These are phyloP conservation scores for Drosophila aff. DNA, from an alignment of 1,140 invertebrate genomes.

Conservation along the genomic window DNA sequence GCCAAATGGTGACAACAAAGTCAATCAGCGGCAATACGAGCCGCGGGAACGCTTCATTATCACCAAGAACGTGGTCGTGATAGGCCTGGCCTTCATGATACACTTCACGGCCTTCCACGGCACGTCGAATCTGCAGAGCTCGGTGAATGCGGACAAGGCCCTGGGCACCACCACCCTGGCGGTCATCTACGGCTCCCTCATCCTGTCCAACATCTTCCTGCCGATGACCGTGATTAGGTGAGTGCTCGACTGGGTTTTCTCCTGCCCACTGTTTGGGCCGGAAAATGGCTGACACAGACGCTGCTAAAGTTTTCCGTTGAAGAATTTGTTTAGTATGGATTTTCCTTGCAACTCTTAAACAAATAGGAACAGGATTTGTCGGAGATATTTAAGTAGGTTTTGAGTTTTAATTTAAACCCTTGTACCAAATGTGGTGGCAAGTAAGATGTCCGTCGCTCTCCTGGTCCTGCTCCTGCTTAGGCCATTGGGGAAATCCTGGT, in stretches of 20 bases:
- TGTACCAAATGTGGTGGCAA: too few species aligned
- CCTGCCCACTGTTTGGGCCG: not conserved
- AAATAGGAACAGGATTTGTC: not conserved
- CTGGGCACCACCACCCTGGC: constrained; percentile 93
- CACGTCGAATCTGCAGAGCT: constrained; percentile 95
- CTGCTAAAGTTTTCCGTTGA: not conserved
- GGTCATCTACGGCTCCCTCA: constrained; percentile 94
- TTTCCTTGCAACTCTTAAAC: not conserved
- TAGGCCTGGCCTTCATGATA: constrained; percentile 95
- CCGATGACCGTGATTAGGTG: constrained; percentile 87
- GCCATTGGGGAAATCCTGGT: not conserved
- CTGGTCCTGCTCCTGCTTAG: too few species aligned
- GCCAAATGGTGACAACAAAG: constrained; percentile 41
- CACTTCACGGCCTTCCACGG: constrained; percentile 97
- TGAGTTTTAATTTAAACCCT: not conserved
- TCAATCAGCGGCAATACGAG: constrained; percentile 67
- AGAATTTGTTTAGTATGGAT: not conserved
- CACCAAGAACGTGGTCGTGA: constrained; percentile 93
- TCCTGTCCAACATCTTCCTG: constrained; percentile 96
- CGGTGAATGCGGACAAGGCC: constrained; percentile 93
- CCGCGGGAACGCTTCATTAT: constrained; percentile 87
- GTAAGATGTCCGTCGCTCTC: too few species aligned
- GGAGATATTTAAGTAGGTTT: not conserved
- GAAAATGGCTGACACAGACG: constrained; percentile 7
- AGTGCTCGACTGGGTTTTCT: constrained; percentile 12